Conservation (phyloP, 2,888 invertebrate species). For the Physocephala rufipes region DNA sequence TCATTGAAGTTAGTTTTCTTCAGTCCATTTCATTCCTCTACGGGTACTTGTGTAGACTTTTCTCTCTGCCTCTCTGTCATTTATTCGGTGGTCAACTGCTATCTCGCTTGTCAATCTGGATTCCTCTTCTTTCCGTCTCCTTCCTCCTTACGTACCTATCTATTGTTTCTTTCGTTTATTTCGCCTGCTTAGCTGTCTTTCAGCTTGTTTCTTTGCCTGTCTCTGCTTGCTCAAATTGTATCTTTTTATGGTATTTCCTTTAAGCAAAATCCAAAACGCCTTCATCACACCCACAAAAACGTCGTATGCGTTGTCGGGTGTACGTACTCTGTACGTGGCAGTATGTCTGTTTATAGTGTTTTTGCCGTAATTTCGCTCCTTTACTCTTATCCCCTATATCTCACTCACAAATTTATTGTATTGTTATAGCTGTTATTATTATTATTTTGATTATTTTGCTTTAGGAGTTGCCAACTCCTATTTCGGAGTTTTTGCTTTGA, state of each 20-base stretch:
- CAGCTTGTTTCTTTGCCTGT: too few species aligned
- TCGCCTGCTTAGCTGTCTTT: too few species aligned
- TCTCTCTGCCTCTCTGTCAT: neutral
- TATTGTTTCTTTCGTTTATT: too few species aligned
- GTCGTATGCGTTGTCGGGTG: too few species aligned
- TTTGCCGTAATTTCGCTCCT: conserved; percentile 1
- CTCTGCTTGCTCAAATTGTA: neutral
- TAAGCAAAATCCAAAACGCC: neutral
- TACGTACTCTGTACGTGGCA: neutral
- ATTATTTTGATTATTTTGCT: conserved; percentile 14
- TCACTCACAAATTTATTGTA: conserved; percentile 2
- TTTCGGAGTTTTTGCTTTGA: too few species aligned
- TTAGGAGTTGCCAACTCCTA: neutral
- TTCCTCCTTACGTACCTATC: neutral
- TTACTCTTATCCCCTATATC: neutral
- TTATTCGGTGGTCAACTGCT: neutral
- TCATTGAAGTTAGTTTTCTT: too few species aligned
- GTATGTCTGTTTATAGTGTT: neutral
- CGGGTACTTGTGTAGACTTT: neutral
- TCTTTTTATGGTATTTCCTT: neutral
- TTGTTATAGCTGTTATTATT: conserved; percentile 20
- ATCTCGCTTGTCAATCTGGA: neutral
- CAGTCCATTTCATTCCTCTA: too few species aligned
- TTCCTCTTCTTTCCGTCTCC: neutral
- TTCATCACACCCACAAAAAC: too few species aligned